phyloP scores from a whole-genome alignment of 1,140 invertebrate species.

The Drosophila nigrodunni region DNA sequence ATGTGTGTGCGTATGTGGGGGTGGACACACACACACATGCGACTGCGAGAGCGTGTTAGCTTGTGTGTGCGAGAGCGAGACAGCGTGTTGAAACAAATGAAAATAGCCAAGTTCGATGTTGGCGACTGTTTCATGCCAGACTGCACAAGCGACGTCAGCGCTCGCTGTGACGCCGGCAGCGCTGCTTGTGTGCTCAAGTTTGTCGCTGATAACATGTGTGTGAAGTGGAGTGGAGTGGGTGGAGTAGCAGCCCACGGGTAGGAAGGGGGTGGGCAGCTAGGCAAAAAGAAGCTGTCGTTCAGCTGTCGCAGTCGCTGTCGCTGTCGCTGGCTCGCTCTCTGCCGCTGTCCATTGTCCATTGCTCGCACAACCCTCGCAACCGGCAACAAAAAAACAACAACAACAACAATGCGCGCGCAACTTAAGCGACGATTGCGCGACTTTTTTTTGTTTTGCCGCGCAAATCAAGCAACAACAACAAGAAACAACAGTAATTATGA shows the following conservation, averaged over 20 bases:
- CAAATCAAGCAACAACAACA: slow-evolving; percentile 18
- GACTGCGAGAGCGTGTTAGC: slow-evolving; percentile 37
- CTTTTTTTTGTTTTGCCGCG: slow-evolving; percentile 49
- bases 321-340: neutral
- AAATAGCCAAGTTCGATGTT: slow-evolving; percentile 55
- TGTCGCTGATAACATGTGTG: slow-evolving; percentile 45
- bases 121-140: slow-evolving; percentile 39
- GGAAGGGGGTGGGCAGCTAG: neutral
- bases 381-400: slow-evolving; percentile 26
- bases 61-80: slow-evolving; percentile 21
- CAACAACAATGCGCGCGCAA: slow-evolving; percentile 50
- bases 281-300: slow-evolving; percentile 1
- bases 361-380: slow-evolving; percentile 37
- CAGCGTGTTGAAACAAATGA: slow-evolving; percentile 48
- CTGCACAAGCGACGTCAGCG: slow-evolving; percentile 23
- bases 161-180: neutral
- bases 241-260: neutral
- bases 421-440: slow-evolving; percentile 42
- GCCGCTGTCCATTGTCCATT: slow-evolving; percentile 29
- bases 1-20: slow-evolving; percentile 67
- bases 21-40: slow-evolving; percentile 60
- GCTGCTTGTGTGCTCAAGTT: slow-evolving; percentile 1
- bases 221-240: slow-evolving; percentile 9
- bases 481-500: slow-evolving; percentile 8
- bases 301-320: neutral